Conservation (phyloP, 2,888 invertebrate species). For the Cataglyphis cursor region DNA sequence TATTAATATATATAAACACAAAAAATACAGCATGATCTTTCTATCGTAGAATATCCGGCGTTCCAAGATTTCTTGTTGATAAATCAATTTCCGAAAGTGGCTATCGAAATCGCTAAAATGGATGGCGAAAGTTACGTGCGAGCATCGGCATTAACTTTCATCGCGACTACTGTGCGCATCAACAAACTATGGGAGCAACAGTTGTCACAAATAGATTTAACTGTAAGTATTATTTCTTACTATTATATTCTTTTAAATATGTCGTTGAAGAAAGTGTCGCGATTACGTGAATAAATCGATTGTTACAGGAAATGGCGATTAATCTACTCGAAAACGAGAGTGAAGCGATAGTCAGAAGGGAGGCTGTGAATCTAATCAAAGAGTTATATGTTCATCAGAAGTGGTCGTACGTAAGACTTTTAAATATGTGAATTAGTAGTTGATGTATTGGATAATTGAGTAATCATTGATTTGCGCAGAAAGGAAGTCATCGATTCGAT, state of each 20-base stretch:
- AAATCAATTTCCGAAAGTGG: conserved; percentile 90
- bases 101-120: conserved; percentile 90
- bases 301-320: conserved; percentile 87
- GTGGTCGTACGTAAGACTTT: conserved; percentile 86
- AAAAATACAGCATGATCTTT: background rate
- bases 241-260: background rate
- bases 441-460: background rate
- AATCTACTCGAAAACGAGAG: conserved; percentile 90
- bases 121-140: conserved; percentile 93
- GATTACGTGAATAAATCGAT: conserved; percentile 60
- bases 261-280: background rate
- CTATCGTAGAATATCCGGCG: conserved; percentile 91
- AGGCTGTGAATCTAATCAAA: conserved; percentile 90
- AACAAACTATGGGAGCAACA: conserved; percentile 90
- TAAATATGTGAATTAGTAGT: conserved; percentile 4
- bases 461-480: conserved; percentile 69
- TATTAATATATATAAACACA: background rate
- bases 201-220: conserved; percentile 88
- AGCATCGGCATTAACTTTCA: conserved; percentile 91
- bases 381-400: conserved; percentile 90
- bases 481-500: conserved; percentile 88
- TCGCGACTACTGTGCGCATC: conserved; percentile 90
- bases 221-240: conserved; percentile 86
- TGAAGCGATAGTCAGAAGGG: conserved; percentile 93
- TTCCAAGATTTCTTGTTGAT: conserved; percentile 91